phyloP scores from a whole-genome alignment of 2,113 vertebrate genomes.

The Aegotheles bennettii region DNA sequence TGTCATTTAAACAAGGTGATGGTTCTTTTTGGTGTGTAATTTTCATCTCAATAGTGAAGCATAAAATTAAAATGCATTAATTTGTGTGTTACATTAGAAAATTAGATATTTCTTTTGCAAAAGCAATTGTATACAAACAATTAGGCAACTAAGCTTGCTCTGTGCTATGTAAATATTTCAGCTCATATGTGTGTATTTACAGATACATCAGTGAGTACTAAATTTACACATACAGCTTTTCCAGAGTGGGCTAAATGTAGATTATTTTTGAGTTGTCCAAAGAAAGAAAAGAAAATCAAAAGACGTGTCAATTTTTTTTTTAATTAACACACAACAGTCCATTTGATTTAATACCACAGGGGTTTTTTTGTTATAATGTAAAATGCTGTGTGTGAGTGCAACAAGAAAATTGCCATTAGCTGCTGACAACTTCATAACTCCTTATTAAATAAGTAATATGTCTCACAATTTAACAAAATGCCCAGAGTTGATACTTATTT shows the following conservation, averaged over 20 bases:
- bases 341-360: neutral
- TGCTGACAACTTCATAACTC: neutral
- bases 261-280: neutral
- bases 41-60: neutral
- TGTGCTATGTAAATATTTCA: neutral
- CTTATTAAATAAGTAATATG: neutral
- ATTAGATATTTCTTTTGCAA: neutral
- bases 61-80: neutral
- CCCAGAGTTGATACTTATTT: neutral
- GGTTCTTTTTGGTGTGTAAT: neutral
- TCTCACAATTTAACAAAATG: neutral
- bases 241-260: neutral
- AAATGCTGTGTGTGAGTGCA: neutral
- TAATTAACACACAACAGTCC: neutral
- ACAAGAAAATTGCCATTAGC: neutral
- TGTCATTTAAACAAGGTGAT: neutral
- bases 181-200: neutral
- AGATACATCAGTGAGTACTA: neutral
- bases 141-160: neutral
- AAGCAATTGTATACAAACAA: neutral
- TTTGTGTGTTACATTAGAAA: neutral
- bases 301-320: neutral
- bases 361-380: neutral
- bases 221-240: neutral
- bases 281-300: neutral